Evolutionary conservation across 2,888 invertebrate genomes (phyloP), one percentile per base, ranked within the genome.

Genomic region (Parnassius apollo): DNA sequence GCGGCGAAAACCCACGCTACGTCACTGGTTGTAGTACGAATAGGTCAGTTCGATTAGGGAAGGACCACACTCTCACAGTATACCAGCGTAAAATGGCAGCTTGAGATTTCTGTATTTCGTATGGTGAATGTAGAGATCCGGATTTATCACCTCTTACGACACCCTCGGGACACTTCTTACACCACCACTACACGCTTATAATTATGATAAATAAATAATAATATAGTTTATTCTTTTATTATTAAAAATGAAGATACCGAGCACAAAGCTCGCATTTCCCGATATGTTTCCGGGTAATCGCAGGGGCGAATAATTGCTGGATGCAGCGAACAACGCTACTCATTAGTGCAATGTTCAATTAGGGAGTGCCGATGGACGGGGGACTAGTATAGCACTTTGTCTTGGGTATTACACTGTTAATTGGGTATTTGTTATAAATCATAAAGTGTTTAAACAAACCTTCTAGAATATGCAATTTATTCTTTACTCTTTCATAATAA

Each of bases 321-420:
- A 82, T 88, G 88, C 85, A 89, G 77, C 82, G 83, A 88, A 88
- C 88, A 87, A 84, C 86, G 85, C 75, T 79, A 81, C 89, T 91
- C 91, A 90, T 91, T 91, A 90, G 88, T 86, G 86, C 90, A 86
- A 81, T 83, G 88, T 87, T 88, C 90, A 90, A 89, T 90, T 89
- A 89, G 85, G 82, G 83, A 80, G 75, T 77, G 77, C 71, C 78
- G 78, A 78, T 79, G 80, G 81, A 78, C 76, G 80, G 67, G 66
- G 67, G 68, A 65, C 68, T 66, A 61, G 61, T 67, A 68, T 69
- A 67, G 67, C 68, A 51, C 61, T 58, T 13, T 12, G 58, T 54
- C 58, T 51, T 60, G 66, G 62, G 49, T 65, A 51, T 65, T 62
- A 66, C 61, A 65, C 65, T 69, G 65, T 69, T 70, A 71, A 73